A percentile compares a stretch with the other conserved stretches of the same genome.
Evolutionary conservation across 2,888 invertebrate species (phyloP).

Genomic region (Myopa tessellatipennis): DNA sequence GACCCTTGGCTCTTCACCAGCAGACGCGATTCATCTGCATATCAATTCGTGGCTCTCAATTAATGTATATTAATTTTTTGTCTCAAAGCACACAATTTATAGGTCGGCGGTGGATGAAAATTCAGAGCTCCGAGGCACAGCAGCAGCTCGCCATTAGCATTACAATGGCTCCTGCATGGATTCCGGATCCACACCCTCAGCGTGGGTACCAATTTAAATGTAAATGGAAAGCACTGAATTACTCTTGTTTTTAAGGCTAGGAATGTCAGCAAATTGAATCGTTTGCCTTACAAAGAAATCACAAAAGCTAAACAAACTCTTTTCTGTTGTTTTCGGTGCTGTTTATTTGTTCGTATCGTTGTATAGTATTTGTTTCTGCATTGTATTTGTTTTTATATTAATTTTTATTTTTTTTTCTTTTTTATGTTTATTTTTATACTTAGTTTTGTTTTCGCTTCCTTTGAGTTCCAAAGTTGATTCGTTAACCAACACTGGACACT

Average conservation of each 20-base stretch:
- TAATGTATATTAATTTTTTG: conserved; percentile 19
- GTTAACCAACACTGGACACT: neutral
- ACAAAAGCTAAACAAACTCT: conserved; percentile 45
- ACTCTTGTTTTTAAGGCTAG: conserved; percentile 22
- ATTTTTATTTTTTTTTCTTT: conserved; percentile 1
- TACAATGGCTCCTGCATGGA: neutral
- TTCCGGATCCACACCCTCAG: conserved; percentile 9
- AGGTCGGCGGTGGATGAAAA: neutral
- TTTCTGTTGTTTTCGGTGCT: conserved; percentile 38
- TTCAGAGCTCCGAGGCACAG: neutral
- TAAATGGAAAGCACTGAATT: conserved; percentile 10
- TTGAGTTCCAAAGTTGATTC: neutral
- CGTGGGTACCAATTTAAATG: conserved; percentile 22
- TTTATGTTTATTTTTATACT: neutral
- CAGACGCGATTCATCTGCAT: neutral
- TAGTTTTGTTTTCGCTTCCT: neutral
- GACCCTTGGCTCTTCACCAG: neutral
- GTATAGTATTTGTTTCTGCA: conserved; percentile 36
- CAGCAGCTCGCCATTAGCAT: neutral
- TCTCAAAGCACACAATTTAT: neutral
- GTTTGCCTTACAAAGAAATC: conserved; percentile 59
- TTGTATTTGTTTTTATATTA: conserved; percentile 38
- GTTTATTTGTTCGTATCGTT: too few species aligned
- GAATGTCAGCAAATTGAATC: conserved; percentile 57
- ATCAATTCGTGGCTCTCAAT: conserved; percentile 2